Percentiles rank a stretch among this genome's conserved stretches.
phyloP scores from a whole-genome alignment of 2,888 invertebrate species.

The Rhyacophila evoluta region DNA sequence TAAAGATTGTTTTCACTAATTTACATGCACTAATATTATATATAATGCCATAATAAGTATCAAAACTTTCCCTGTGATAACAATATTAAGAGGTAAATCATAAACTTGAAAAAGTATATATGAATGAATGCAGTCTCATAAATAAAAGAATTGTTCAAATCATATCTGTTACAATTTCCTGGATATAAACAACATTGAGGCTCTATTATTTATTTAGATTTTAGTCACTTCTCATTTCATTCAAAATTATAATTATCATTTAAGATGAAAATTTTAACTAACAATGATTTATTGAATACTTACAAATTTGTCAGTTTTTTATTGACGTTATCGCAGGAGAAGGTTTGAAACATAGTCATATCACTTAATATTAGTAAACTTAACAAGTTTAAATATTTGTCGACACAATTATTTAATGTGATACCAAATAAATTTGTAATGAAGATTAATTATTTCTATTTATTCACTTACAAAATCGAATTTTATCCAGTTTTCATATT shows the following conservation, averaged over 20 bases:
- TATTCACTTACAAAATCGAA: background rate
- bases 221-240: too few relatives aligned
- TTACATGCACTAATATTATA: background rate
- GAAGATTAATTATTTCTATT: background rate
- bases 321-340: background rate
- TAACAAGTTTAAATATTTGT: slow-evolving; percentile 15
- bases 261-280: too few relatives aligned
- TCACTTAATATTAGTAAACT: background rate
- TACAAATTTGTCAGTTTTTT: too few relatives aligned
- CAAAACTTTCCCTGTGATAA: slow-evolving; percentile 15
- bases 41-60: slow-evolving; percentile 11
- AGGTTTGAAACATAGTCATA: background rate
- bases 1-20: background rate
- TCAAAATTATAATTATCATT: too few relatives aligned
- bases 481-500: background rate
- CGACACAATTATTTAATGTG: slow-evolving; percentile 8
- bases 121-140: too few relatives aligned
- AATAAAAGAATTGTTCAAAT: too few relatives aligned
- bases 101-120: too few relatives aligned
- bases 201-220: too few relatives aligned
- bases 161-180: too few relatives aligned
- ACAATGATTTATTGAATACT: too few relatives aligned
- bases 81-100: background rate
- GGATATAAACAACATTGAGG: too few relatives aligned
- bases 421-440: slow-evolving; percentile 14